Conservation (phyloP, 2,113 vertebrate genomes). For the Capricornis sumatraensis region DNA sequence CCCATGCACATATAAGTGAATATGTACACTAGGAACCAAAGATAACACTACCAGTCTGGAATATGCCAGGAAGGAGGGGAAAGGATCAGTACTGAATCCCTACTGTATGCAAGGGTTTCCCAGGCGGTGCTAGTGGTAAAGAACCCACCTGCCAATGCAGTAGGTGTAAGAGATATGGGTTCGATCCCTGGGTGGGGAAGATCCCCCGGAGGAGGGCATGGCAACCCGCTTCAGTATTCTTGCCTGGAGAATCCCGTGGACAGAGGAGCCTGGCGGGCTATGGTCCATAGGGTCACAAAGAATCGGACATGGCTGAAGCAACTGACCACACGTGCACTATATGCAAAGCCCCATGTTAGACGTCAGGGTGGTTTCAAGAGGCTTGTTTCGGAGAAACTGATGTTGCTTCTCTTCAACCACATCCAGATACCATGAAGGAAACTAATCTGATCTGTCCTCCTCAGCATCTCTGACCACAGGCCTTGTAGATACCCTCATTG, state of each 20-base stretch:
- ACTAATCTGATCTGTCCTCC: not conserved
- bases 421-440: not conserved
- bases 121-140: not conserved
- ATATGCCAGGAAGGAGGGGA: not conserved
- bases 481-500: not conserved
- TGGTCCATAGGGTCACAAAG: not conserved
- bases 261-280: not conserved
- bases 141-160: not conserved
- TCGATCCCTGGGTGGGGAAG: not conserved
- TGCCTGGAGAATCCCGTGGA: not conserved
- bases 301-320: not conserved
- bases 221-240: not conserved
- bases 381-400: not conserved
- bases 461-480: not conserved
- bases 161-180: not conserved
- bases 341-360: not conserved
- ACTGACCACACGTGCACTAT: accelerated
- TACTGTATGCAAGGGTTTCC: not conserved
- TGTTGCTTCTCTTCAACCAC: not conserved
- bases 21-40: not conserved
- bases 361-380: not conserved
- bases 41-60: not conserved
- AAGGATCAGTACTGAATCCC: not conserved
- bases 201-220: not conserved
- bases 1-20: not conserved